A percentile compares a stretch with the other conserved stretches of the same genome.
Evolutionary conservation across 2,113 vertebrate genomes (phyloP).

Genomic region (Solenodon paradoxus): DNA sequence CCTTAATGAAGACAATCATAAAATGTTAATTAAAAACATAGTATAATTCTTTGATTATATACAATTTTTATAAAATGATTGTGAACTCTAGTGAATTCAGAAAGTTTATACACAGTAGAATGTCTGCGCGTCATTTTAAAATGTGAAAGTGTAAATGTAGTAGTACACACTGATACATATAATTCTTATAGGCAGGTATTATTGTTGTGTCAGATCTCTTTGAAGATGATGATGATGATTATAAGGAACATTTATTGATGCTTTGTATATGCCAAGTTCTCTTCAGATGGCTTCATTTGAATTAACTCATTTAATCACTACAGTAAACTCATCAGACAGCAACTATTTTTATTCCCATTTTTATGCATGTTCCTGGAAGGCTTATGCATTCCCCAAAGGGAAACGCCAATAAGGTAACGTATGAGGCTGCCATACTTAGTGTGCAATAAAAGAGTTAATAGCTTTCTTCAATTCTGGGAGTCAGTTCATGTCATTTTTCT

Average conservation of each 20-base stretch:
- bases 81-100: background rate
- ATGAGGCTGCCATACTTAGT: background rate
- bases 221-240: background rate
- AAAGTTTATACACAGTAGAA: background rate
- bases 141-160: background rate
- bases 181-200: background rate
- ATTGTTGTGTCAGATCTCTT: background rate
- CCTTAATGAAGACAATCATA: background rate
- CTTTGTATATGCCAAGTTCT: background rate
- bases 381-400: background rate
- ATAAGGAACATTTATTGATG: background rate
- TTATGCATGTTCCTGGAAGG: background rate
- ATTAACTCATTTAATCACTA: background rate
- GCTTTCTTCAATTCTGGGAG: background rate
- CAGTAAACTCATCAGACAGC: background rate
- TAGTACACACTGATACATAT: background rate
- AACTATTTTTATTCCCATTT: background rate
- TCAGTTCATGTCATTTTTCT: background rate
- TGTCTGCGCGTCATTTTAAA: background rate
- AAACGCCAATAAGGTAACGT: background rate
- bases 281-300: background rate
- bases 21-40: background rate
- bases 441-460: background rate
- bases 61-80: conserved; percentile 4
- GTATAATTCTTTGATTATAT: background rate